Evolutionary conservation across 1,140 invertebrate genomes (phyloP).

Genomic region (Trachymyrmex septentrionalis): DNA sequence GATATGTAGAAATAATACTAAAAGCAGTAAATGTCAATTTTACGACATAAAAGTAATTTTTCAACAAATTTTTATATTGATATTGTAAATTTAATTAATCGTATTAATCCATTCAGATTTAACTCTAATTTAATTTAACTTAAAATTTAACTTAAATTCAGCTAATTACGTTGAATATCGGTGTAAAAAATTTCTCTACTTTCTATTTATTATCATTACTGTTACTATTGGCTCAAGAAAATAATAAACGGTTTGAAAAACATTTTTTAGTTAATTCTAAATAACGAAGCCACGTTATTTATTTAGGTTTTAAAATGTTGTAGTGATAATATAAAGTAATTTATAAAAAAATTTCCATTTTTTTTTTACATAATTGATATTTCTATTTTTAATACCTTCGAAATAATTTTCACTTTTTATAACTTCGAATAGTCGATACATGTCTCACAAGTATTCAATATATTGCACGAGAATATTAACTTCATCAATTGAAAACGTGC

Average conservation of each 20-base stretch:
- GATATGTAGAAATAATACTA: not conserved
- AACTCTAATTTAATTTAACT: not conserved
- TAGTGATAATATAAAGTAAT: not conserved
- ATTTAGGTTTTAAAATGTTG: not conserved
- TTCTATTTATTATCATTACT: too few relatives aligned
- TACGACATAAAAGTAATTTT: not conserved
- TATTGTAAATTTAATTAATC: not conserved
- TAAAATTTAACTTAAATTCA: not conserved
- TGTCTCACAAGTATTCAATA: not conserved
- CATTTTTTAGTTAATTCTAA: too few relatives aligned
- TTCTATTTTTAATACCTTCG: too few relatives aligned
- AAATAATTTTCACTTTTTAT: too few relatives aligned
- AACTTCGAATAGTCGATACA: not conserved
- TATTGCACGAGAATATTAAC: not conserved
- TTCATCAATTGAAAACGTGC: not conserved
- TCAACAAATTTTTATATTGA: not conserved
- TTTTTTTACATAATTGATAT: not conserved
- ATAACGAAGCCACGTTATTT: not conserved
- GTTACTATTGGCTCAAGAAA: too few relatives aligned
- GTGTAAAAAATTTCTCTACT: not conserved
- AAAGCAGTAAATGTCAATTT: not conserved
- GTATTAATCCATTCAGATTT: not conserved
- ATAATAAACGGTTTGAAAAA: too few relatives aligned
- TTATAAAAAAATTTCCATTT: not conserved
- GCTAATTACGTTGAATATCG: not conserved